Conservation (phyloP, 2,797 vertebrate species). For the Gastrophryne carolinensis region DNA sequence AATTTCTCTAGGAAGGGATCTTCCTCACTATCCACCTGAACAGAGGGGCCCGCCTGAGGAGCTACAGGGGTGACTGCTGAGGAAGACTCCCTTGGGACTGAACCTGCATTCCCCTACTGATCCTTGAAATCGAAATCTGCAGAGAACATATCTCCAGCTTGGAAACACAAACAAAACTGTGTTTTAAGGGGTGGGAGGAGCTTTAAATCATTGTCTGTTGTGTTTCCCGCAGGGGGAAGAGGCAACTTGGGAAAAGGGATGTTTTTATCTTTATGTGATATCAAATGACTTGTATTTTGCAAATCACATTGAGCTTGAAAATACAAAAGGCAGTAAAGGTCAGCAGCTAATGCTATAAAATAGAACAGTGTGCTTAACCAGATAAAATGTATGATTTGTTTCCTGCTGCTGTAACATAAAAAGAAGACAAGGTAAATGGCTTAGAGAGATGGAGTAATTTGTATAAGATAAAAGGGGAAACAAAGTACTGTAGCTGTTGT, state of each 20-base stretch:
- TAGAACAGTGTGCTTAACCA: background rate
- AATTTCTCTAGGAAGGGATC: no score
- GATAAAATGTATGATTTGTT: background rate
- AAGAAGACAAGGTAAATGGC: constrained; percentile 11
- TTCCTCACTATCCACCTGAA: no score
- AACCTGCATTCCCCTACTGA: no score
- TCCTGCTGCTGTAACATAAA: background rate
- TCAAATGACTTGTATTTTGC: constrained; percentile 4
- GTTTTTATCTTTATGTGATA: background rate
- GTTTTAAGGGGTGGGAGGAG: no score
- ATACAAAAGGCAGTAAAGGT: constrained; percentile 4
- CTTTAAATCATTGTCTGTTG: no score
- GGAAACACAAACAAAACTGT: no score
- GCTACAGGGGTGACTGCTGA: no score
- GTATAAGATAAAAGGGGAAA: background rate
- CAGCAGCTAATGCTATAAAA: constrained; percentile 1
- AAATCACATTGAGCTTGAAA: background rate
- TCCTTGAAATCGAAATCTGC: no score
- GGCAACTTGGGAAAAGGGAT: background rate
- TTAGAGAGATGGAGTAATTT: background rate
- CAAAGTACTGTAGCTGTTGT: background rate
- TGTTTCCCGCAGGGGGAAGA: no score
- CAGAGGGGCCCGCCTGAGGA: no score
- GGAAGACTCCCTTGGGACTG: no score
- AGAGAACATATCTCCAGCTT: no score